phyloP scores from a whole-genome alignment of 2,797 vertebrate genomes.

The Onychomys torridus region DNA sequence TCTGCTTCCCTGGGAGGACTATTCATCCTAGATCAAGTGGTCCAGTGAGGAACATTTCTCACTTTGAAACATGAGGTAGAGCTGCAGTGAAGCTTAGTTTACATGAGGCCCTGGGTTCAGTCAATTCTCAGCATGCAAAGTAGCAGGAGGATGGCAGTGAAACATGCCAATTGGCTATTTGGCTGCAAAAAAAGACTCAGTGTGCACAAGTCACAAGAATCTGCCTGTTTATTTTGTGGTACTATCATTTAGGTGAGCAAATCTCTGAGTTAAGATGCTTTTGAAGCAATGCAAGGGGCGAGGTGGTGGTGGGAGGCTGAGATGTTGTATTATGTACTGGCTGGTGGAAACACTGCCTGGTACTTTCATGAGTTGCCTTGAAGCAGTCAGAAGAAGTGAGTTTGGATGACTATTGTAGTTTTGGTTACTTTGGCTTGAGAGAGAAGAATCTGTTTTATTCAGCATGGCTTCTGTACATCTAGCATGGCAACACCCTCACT shows the following conservation, averaged over 20 bases:
- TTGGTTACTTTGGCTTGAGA: background rate
- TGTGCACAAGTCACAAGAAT: background rate
- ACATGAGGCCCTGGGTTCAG: background rate
- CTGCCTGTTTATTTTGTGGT: background rate
- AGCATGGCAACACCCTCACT: background rate
- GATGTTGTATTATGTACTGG: background rate
- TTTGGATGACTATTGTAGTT: background rate
- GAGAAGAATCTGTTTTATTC: background rate
- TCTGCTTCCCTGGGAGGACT: background rate
- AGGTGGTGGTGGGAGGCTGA: background rate
- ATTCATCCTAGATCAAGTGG: background rate
- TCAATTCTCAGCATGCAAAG: background rate
- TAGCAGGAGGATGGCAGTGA: background rate
- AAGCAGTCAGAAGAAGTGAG: background rate
- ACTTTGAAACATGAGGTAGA: background rate
- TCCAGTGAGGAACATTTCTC: background rate
- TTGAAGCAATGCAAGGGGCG: background rate
- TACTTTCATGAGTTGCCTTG: background rate
- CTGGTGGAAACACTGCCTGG: background rate
- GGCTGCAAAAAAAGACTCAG: background rate
- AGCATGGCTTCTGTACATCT: background rate
- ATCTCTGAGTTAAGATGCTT: background rate
- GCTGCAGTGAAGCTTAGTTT: background rate
- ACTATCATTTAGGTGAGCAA: background rate
- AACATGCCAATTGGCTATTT: background rate